Evolutionary conservation across 2,888 invertebrate species (phyloP), one percentile per base, ranked within the genome.

Genomic region (Tyria jacobaeae): DNA sequence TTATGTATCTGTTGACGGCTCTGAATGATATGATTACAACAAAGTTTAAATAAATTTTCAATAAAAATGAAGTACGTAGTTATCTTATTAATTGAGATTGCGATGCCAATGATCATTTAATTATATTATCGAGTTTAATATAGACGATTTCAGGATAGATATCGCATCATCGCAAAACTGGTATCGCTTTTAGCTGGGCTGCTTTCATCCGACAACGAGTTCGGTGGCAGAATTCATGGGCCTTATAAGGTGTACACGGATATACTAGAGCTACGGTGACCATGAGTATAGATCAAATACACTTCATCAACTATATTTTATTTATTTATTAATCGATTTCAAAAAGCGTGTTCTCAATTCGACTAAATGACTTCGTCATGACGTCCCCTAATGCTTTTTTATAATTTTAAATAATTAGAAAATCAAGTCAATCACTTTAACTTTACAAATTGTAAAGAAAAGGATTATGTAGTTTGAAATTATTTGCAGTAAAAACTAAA

Each of bases 181-280:
- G 75, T 79, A 75, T 84, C 80, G 88, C 85, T 89, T 89, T 89
- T 88, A 89, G 86, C 82, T 50, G 81, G 77, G 73, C 83, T 76
- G 87, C 89, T 89, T 90, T 91, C 89, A 85, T 87, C 84, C 78
- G 76, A 82, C 83, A 89, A 88, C 86, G 87, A 83, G 88, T 82
- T 80, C 85, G 83, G 86, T 87, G 82, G 89, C 88, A 84, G 87
- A 88, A 85, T 84, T 82, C 88, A 80, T 83, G 74, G 69, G 52
- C 87, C 89, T 81, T 89, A 88, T 87, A 90, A 71, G 87, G 88
- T 70, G 65, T 64, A 81, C 76, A 83, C 86, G 88, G 87, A 88
- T 88, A 82, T 85, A 74, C 76, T 66, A 59, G 70, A 56, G 62
- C 78, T 74, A 25, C 54, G 73, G 84, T 82, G 81, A 77, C 85